These are phyloP conservation scores for Helicolenus hilgendorfi DNA, from an alignment of 2,797 vertebrate species.

Conservation along the genomic window DNA sequence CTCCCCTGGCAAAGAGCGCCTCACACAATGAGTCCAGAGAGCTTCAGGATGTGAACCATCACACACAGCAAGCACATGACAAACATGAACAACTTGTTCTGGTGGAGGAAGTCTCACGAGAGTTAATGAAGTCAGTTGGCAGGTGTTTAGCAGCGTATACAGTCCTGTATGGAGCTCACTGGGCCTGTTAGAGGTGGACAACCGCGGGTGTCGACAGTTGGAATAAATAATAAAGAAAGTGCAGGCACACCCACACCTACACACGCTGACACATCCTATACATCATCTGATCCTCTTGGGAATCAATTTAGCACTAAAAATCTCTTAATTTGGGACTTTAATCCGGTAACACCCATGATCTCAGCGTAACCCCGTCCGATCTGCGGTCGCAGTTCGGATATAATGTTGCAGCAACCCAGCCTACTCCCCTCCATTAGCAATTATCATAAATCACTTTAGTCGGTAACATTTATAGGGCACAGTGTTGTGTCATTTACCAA, in stretches of 20 bases:
- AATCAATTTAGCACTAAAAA: neutral
- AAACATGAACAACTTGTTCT: neutral
- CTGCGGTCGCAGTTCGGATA: neutral
- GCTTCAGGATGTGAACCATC: neutral
- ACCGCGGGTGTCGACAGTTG: neutral
- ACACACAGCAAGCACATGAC: neutral
- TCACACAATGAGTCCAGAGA: neutral
- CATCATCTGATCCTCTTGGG: neutral
- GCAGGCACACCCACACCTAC: neutral
- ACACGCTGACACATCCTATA: neutral
- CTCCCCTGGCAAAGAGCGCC: neutral
- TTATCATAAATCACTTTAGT: conserved; percentile 1
- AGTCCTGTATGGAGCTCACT: neutral
- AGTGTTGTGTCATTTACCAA: neutral
- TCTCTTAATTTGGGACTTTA: neutral
- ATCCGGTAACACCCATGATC: conserved; percentile 4
- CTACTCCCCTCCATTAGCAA: neutral
- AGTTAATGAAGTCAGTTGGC: neutral
- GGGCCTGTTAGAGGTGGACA: neutral
- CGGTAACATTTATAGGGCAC: neutral
- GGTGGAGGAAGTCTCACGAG: neutral
- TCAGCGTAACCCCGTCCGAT: neutral
- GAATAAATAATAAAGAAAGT: neutral
- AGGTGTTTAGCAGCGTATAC: neutral
- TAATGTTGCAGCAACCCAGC: neutral